phyloP scores from a whole-genome alignment of 37 sponge, comb jelly and placozoan genomes.

The Lycopodina hypogea region DNA sequence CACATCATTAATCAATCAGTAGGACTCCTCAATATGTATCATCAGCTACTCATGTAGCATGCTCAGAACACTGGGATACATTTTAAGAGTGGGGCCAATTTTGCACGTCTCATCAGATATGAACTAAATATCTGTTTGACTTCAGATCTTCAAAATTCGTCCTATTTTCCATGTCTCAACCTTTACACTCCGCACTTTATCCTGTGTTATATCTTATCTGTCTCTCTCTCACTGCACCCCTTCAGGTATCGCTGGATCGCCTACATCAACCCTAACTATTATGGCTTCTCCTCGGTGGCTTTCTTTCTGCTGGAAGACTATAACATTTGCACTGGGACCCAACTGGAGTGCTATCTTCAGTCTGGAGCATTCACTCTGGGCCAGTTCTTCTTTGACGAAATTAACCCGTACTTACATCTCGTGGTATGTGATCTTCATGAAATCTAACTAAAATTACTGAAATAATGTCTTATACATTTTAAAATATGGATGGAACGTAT shows the following conservation, averaged over 20 bases:
- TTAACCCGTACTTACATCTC: slow-evolving; percentile 72
- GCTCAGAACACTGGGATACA: no score
- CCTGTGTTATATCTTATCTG: no score
- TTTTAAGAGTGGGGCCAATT: no score
- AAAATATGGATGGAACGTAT: not conserved
- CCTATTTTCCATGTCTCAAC: no score
- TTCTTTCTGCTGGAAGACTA: slow-evolving; percentile 47
- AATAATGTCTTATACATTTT: not conserved
- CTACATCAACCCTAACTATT: slow-evolving; percentile 90
- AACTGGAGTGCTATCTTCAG: slow-evolving; percentile 66
- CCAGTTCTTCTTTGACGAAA: slow-evolving; percentile 54
- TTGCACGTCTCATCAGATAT: no score
- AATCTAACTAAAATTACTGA: not conserved
- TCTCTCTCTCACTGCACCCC: no score
- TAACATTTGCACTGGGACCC: slow-evolving; percentile 44
- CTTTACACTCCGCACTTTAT: no score
- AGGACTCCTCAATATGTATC: no score
- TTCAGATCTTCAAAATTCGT: no score
- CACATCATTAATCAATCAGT: no score
- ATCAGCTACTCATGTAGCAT: no score
- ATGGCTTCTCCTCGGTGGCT: slow-evolving; percentile 73
- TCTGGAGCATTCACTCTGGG: slow-evolving; percentile 58
- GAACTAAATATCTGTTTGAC: no score
- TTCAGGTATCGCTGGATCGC: slow-evolving; percentile 69
- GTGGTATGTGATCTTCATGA: slow-evolving; percentile 25